Evolutionary conservation across 2,113 vertebrate genomes (phyloP), one percentile per base, ranked within the genome.

Genomic region (Machaerirhynchus nigripectus): DNA sequence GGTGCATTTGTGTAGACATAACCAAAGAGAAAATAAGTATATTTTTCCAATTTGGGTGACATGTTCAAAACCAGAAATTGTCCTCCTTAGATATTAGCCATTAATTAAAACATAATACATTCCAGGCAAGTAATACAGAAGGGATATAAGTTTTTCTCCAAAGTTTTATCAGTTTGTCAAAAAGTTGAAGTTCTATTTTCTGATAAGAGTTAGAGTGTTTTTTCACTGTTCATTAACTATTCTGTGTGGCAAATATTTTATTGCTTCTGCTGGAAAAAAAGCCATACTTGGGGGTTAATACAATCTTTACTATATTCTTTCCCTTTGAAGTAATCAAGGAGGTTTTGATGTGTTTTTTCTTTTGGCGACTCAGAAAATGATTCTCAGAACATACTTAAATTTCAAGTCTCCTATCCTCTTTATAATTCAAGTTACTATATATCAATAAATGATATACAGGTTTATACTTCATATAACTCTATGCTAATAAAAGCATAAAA

Each of bases 261-360:
- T 23, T 82, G 11, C 18, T 50, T 75, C 65, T 44, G 14, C 47
- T 69, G 24, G 61, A 78, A 78, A 78, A 81, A 53, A 63, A 10
- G 4, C 6, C 17, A 18, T 50, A 55, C 10, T 69, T 85, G 8
- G 1, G 4, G 82, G 37, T 74, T 78, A 85, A 57, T 90, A 53
- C 60, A 81, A 78, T 33, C 56, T 73, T 81, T 67, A 74, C 15
- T 11, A 18, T 35, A 8, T 56, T 93, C 23, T 60, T 87, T 75
- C 42, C 35, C 14, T 84, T 69, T 78, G 39, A 88, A 85, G 23
- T 46, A 74, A 74, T n/a, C 33, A 64, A 46, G 17, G 60, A 22
- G 3, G 0, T 60, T 53, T 73, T 61, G 7, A 39, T 55, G n/a
- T 2, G 3, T 1, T 3, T 14, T 69, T 56, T 39, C 23, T 52